Evolutionary conservation across 2,888 invertebrate genomes (phyloP), one percentile per base, ranked within the genome.

Genomic region (Brachylomia viminalis): DNA sequence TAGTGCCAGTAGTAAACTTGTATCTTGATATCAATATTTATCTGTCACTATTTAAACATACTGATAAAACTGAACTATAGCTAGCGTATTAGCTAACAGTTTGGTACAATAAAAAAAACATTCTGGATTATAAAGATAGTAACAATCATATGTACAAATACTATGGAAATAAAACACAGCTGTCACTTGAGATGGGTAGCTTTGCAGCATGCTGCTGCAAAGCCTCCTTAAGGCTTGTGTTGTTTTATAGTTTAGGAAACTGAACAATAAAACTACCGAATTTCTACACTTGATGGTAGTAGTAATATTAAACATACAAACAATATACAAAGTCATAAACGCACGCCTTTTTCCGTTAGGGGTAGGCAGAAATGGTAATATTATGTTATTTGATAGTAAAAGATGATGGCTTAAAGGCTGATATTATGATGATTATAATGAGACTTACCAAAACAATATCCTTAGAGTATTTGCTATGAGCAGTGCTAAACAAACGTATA

Each of bases 391-490:
- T 1, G 27, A 7, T 67, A 30, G 7, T 30, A 27, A 13, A 77
- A 30, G 13, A 2, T 58, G 30, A 17, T 42, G 49, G 11, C 5
- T 13, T 58, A 17, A 17, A 70, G 42, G 42, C 2, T 56, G 38
- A 23, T 54, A 47, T 65, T 4, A 73, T 42, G 10, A 42, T 23
- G 7, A 61, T 30, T 45, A 4, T 33, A 33, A 62, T n/a, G 2
- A 61, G 77, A 45, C 98, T 97, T 97, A 99, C 99, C 99, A 99
- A 97, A 99, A 99, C 91, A 99, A 97, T 93, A 99, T 99, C 92
- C 99, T 97, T 84, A 99, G 97, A 74, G 99, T 99, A 94, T 99
- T 99, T 80, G 99, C 99, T 92, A 99, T 97, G 68, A 99, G 97
- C 74, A 99, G 97, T 42, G 99, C 98, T 88, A 99, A 97, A 94